A percentile compares a stretch with the other conserved stretches of the same genome.
phyloP scores from a whole-genome alignment of 2,797 vertebrate genomes.

The Pygocentrus nattereri region DNA sequence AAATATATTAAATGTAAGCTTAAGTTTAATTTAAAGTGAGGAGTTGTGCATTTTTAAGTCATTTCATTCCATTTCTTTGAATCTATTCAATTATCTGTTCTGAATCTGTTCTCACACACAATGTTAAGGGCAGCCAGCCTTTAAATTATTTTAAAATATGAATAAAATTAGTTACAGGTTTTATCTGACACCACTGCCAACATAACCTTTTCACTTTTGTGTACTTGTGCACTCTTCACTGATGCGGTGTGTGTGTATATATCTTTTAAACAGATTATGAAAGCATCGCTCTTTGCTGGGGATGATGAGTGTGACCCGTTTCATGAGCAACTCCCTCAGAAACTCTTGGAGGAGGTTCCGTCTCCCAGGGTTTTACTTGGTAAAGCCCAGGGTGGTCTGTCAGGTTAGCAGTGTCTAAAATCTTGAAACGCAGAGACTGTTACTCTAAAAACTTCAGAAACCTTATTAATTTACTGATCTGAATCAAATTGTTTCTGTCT shows the following conservation, averaged over 20 bases:
- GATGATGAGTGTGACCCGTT: constrained; percentile 87
- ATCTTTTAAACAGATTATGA: constrained; percentile 92
- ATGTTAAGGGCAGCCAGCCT: background rate
- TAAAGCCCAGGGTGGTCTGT: constrained; percentile 69
- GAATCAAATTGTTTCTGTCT: background rate
- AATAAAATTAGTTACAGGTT: background rate
- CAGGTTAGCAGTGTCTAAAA: constrained; percentile 31
- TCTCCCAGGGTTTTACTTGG: constrained; percentile 81
- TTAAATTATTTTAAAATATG: background rate
- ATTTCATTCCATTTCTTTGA: no score
- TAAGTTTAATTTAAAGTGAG: no score
- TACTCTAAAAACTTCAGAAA: no score
- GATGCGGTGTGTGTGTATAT: background rate
- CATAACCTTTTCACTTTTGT: background rate
- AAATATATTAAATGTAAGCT: no score
- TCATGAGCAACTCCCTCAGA: constrained; percentile 72
- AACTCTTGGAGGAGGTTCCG: constrained; percentile 76
- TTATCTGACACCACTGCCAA: background rate
- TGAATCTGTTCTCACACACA: background rate
- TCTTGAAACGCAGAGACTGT: background rate
- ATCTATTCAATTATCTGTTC: no score
- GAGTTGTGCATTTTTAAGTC: no score
- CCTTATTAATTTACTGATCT: no score
- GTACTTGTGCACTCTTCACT: background rate
- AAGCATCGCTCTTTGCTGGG: constrained; percentile 91